A percentile compares a stretch with the other conserved stretches of the same genome.
phyloP scores from a whole-genome alignment of 2,113 vertebrate genomes.

The Phalacrocorax brasilianus region DNA sequence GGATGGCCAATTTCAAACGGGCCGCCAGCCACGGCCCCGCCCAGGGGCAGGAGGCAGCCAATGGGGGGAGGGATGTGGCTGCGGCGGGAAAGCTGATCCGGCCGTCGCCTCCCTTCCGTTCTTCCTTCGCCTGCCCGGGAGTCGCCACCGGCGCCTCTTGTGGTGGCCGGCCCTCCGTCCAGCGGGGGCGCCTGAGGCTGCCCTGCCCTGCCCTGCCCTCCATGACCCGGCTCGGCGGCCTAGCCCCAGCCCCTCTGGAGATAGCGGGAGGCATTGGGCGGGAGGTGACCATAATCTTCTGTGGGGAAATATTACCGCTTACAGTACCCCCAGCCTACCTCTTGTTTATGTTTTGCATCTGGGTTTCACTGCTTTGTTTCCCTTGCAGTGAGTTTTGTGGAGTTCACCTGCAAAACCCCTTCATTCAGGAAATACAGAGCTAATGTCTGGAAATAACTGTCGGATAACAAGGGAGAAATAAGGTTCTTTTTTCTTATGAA shows the following conservation, averaged over 20 bases:
- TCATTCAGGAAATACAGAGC: too few relatives aligned
- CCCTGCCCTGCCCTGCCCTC: too few relatives aligned
- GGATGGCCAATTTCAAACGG: background rate
- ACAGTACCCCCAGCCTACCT: too few relatives aligned
- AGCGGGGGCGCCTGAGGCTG: background rate
- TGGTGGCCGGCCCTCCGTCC: too few relatives aligned
- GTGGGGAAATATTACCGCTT: background rate
- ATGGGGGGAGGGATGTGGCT: background rate
- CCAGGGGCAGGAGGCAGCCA: fast-evolving
- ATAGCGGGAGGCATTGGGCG: too few relatives aligned
- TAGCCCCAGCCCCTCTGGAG: background rate
- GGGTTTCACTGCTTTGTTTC: background rate
- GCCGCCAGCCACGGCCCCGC: background rate
- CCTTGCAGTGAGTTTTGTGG: background rate
- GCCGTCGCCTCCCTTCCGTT: too few relatives aligned
- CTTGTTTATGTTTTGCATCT: background rate
- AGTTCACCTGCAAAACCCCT: too few relatives aligned
- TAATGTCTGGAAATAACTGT: background rate
- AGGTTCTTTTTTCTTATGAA: background rate
- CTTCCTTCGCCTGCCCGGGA: too few relatives aligned
- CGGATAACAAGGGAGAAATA: background rate
- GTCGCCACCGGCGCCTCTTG: too few relatives aligned
- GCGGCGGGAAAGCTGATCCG: background rate
- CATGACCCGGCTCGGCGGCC: background rate
- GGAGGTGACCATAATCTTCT: too few relatives aligned